These are phyloP conservation scores for Cacatua alba DNA, from an alignment of 2,113 vertebrate species.

Conservation along the genomic window DNA sequence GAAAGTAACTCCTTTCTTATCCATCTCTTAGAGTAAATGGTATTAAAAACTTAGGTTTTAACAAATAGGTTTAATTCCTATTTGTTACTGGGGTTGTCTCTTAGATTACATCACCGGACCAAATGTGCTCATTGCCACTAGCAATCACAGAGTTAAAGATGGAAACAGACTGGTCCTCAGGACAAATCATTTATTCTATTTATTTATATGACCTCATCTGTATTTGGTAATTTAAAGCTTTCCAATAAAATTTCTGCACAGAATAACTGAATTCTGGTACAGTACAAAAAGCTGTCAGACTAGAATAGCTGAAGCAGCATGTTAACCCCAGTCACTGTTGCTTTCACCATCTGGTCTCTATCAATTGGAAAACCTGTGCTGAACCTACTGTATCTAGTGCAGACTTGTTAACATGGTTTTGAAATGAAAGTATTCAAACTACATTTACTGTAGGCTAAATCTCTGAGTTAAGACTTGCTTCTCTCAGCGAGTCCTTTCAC, in stretches of 20 bases:
- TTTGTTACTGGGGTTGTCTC: not conserved
- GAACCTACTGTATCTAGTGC: not conserved
- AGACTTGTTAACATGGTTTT: not conserved
- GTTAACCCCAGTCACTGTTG: not conserved
- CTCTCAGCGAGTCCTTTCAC: not conserved
- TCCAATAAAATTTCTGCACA: not conserved
- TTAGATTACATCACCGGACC: not conserved
- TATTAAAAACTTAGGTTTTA: not conserved
- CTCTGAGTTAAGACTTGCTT: not conserved
- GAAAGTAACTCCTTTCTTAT: not conserved
- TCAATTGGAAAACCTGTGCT: not conserved
- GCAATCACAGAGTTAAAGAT: not conserved
- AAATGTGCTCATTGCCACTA: not conserved
- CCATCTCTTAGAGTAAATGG: not conserved
- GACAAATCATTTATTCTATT: not conserved
- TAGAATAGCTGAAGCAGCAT: not conserved
- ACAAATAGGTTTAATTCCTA: not conserved
- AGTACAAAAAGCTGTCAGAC: not conserved
- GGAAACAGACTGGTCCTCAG: not conserved
- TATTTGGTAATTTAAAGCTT: not conserved
- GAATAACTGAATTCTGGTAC: not conserved
- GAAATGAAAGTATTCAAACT: not conserved
- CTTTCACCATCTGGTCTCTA: not conserved
- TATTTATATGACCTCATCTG: not conserved
- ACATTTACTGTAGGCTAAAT: not conserved